Percentiles rank a stretch among this genome's conserved stretches.
Conservation (phyloP, 2,113 vertebrate genomes). For the Callithrix jacchus region DNA sequence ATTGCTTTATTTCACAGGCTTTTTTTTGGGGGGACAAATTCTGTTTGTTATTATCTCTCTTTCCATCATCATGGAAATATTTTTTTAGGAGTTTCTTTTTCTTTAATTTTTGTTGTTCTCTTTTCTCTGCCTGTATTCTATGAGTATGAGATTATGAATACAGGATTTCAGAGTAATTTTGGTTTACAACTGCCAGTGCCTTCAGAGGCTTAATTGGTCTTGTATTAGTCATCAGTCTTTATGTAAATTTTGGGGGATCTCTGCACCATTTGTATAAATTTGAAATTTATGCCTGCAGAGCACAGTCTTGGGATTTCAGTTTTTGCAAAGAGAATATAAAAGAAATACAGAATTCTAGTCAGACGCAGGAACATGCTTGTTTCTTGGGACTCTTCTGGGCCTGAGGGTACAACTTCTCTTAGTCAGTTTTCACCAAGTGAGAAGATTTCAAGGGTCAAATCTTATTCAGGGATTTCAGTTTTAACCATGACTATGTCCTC, state of each 20-base stretch:
- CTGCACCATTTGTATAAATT: background rate
- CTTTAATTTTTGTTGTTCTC: background rate
- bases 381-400: background rate
- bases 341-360: background rate
- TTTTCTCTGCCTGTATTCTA: background rate
- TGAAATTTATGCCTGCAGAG: background rate
- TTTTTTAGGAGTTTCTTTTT: background rate
- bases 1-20: background rate
- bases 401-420: background rate
- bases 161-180: background rate
- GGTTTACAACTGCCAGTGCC: background rate
- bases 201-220: background rate
- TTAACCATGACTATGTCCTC: background rate
- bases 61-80: background rate
- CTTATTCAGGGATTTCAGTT: background rate
- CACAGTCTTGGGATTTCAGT: background rate
- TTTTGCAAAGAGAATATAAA: background rate
- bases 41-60: background rate
- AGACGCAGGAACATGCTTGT: background rate
- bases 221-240: background rate
- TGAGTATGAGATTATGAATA: background rate
- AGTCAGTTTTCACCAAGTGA: background rate
- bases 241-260: background rate
- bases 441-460: background rate
- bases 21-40: background rate